Evolutionary conservation across 1,140 invertebrate species (phyloP).

Genomic region (Bombyx mori): ASM3026992v2 NC_085107.1:19197501-19198000

Average conservation of each 20-base stretch:
- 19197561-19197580: slow-evolving; percentile 50
- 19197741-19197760: slow-evolving; percentile 49
- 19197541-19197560: slow-evolving; percentile 19
- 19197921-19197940: slow-evolving; percentile 19
- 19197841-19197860: slow-evolving; percentile 23
- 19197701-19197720: slow-evolving; percentile 46
- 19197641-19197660: slow-evolving; percentile 47
- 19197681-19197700: slow-evolving; percentile 40
- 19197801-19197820: slow-evolving; percentile 16
- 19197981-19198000: not conserved
- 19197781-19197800: slow-evolving; percentile 40
- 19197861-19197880: slow-evolving; percentile 51
- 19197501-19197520: too few species aligned
- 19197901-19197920: slow-evolving; percentile 13
- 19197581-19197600: slow-evolving; percentile 50
- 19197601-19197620: slow-evolving; percentile 46
- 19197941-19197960: not conserved
- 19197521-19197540: slow-evolving; percentile 11
- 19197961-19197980: not conserved
- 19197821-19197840: slow-evolving; percentile 30
- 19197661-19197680: slow-evolving; percentile 51
- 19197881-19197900: slow-evolving; percentile 22
- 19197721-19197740: slow-evolving; percentile 54
- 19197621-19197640: slow-evolving; percentile 56
- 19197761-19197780: slow-evolving; percentile 61